Base-by-base conservation (phyloP, 2,113 vertebrate species). In the Maccullochella peelii region DNA sequence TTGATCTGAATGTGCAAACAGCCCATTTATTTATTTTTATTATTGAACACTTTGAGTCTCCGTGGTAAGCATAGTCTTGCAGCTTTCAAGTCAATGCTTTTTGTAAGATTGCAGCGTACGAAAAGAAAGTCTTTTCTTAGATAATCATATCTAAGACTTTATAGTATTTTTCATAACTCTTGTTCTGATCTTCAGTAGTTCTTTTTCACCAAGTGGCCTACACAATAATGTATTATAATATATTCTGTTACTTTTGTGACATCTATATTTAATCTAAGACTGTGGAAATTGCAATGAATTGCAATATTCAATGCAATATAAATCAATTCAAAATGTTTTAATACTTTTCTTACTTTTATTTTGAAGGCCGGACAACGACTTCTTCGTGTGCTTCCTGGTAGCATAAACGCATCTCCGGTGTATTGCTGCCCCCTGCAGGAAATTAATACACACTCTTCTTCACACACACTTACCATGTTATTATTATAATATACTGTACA, bases 341-440 rank as follows among this genome's bases (percentile, higher is more conserved):
- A 10, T 38, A 27, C 27, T 0, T n/a, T 20, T 20, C 20, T 36
- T 21, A 8, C 18, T 84, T 77, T 79, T 79, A 79, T 67, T 67
- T 79, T 84, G 73, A 73, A 84, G 54, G 33, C 20, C 9, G 0
- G 18, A 14, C 5, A 47, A 9, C 11, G 18, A 20, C 49, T 57
- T 77, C 65, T 57, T 27, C 67, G 0, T 49, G 49, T 49, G 0
- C 15, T 49, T 40, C 6, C 6, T 2, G 2, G 16, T 8, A 33
- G 14, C n/a, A 40, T 8, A 59, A 49, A 38, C 4, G 21, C 58
- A 8, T 6, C 6, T 58, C n/a, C 0, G 14, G 9, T 33, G 30
- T n/a, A 0, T 27, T 63, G 8, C 57, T 65, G 65, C 65, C 57
- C 71, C 65, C 77, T 80, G 49, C 16, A 49, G 77, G 71, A 27